Evolutionary conservation across 2,113 vertebrate genomes (phyloP).

Genomic region (Panthera uncia): DNA sequence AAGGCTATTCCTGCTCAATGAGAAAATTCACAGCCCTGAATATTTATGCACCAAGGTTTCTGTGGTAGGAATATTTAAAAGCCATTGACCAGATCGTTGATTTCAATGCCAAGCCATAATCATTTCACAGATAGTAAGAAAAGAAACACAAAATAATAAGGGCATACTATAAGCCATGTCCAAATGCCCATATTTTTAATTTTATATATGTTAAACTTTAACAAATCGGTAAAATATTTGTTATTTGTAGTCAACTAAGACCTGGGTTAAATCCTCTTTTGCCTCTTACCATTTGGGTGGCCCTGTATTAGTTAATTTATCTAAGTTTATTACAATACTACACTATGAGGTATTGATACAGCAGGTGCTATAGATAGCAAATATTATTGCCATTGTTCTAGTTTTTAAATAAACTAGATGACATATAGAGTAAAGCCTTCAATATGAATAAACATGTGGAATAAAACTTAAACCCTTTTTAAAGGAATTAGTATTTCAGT

Average conservation of each 20-base stretch:
- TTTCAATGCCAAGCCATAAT: constrained; percentile 58
- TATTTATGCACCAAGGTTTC: constrained; percentile 53
- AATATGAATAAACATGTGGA: neutral
- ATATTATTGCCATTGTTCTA: neutral
- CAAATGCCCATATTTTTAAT: neutral
- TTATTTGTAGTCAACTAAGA: neutral
- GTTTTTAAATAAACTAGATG: constrained; percentile 38
- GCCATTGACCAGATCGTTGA: neutral
- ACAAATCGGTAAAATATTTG: neutral
- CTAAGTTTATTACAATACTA: neutral
- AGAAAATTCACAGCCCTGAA: constrained; percentile 62
- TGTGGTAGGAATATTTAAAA: constrained; percentile 65
- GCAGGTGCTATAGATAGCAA: neutral
- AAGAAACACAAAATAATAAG: constrained; percentile 16
- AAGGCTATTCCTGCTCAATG: constrained; percentile 63
- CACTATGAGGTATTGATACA: neutral
- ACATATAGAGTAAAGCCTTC: neutral
- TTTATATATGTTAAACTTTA: neutral
- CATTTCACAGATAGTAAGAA: constrained; percentile 51
- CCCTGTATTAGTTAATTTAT: neutral
- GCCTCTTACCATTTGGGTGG: neutral
- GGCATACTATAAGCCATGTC: neutral
- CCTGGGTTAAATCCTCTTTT: neutral
- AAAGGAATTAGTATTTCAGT: neutral
- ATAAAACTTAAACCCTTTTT: neutral